Evolutionary conservation across 2,888 invertebrate genomes (phyloP).

Genomic region (Andricus curvator): DNA sequence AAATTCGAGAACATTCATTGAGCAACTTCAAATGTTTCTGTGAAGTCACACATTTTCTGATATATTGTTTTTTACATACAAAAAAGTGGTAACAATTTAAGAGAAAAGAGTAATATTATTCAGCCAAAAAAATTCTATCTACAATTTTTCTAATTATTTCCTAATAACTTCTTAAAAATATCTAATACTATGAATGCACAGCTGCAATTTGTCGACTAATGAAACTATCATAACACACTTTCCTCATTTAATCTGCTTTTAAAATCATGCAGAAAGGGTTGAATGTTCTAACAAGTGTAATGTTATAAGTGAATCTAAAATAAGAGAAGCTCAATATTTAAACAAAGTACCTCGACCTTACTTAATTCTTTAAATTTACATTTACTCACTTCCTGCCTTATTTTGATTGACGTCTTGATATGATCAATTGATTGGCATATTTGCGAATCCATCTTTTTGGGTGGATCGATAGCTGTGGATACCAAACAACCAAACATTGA

Average conservation of each 20-base stretch:
- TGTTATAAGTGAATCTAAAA: background rate
- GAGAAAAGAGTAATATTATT: no score
- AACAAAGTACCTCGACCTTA: constrained; percentile 3
- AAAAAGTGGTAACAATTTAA: background rate
- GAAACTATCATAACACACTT: constrained; percentile 4
- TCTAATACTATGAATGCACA: constrained; percentile 16
- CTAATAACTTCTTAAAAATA: background rate
- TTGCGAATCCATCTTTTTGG: constrained; percentile 16
- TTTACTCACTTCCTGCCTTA: constrained; percentile 21
- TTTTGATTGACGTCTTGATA: constrained; percentile 17
- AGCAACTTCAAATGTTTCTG: no score
- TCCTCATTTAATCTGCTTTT: background rate
- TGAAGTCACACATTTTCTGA: no score
- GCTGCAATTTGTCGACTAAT: constrained; percentile 17
- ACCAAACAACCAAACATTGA: background rate
- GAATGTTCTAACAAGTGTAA: constrained; percentile 5
- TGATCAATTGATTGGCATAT: constrained; percentile 30
- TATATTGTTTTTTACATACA: no score
- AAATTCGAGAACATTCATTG: no score
- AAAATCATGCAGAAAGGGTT: constrained; percentile 24
- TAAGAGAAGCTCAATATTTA: background rate
- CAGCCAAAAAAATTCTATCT: background rate
- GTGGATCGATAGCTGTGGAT: constrained; percentile 10
- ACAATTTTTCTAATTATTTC: background rate
- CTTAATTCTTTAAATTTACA: constrained; percentile 2